Base-by-base conservation (phyloP, 2,113 vertebrate genomes). In the Xenopus borealis region DNA sequence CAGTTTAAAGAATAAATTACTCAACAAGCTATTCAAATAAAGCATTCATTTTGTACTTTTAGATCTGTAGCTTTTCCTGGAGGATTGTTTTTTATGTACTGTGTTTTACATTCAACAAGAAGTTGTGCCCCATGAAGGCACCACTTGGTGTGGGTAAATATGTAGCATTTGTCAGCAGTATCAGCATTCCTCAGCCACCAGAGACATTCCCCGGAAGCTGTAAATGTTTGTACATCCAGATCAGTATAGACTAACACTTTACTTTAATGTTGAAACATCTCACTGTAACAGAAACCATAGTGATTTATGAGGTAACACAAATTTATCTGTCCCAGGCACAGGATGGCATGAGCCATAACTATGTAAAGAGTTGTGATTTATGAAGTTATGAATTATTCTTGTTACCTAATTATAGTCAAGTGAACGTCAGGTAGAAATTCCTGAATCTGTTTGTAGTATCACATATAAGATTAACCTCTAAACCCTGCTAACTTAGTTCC, bases 341-440 rank as follows among this genome's bases (percentile, higher is more conserved):
- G 30, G 20, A 12, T 61, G 16, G 23, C 4, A 63, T 63, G 10
- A 5, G 12, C 23, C 62, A 63, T 17, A 63, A 30, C 30, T 63
- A 63, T 19, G 55, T 52, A 68, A 62, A 14, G 2, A 68, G 53
- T 10, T 13, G 64, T 50, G 65, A 75, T 67, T 33, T 68, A 75
- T 75, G 61, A 75, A 75, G 40, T 33, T 61, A 47, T 62, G 14
- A 62, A 58, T 68, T 67, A 75, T 68, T 61, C 10, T n/a, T 40
- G 33, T 40, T 61, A 61, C 19, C 11, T 33, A 50, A 30, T 30
- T 61, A 68, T 67, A 67, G 72, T 50, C 40, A 30, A 44, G 30
- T 33, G 59, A 47, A 66, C 58, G 52, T 66, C 62, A 66, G 64
- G 40, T 61, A 44, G 45, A 68, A 68, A 75, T 68, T 75, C 55